phyloP scores from a whole-genome alignment of 2,113 vertebrate genomes.

The Dicerorhinus sumatrensis region DNA sequence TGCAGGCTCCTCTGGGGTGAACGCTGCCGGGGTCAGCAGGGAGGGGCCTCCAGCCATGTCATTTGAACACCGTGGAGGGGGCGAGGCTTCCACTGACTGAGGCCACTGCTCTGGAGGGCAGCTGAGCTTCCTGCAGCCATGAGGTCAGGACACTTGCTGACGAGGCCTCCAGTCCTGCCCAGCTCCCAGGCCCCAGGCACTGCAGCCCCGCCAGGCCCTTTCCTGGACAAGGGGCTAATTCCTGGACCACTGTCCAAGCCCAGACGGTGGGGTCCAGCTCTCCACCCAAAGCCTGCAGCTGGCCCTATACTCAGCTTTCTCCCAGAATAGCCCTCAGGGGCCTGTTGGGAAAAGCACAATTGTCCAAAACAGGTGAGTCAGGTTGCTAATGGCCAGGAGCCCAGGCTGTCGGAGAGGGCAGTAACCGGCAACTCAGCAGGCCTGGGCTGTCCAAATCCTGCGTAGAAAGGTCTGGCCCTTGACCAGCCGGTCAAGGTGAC shows the following conservation, averaged over 20 bases:
- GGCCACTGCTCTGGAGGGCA: background rate
- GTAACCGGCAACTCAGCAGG: too few relatives aligned
- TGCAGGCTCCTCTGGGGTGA: background rate
- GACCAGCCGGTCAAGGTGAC: too few relatives aligned
- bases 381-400: too few relatives aligned
- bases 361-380: too few relatives aligned
- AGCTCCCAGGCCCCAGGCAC: too few relatives aligned
- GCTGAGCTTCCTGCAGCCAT: background rate
- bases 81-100: background rate
- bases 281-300: too few relatives aligned
- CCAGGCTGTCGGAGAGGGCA: too few relatives aligned
- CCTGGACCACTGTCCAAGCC: background rate
- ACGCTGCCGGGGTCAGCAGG: background rate
- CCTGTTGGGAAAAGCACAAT: background rate
- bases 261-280: background rate
- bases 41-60: background rate
- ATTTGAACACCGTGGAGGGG: too few relatives aligned
- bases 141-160: background rate
- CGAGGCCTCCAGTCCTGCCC: background rate
- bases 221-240: background rate
- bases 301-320: too few relatives aligned
- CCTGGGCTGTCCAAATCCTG: too few relatives aligned
- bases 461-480: too few relatives aligned
- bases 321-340: too few relatives aligned
- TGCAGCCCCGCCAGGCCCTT: background rate